Conservation (phyloP, 64 coral and sea anemone species). For the Anthopleura sola region DNA sequence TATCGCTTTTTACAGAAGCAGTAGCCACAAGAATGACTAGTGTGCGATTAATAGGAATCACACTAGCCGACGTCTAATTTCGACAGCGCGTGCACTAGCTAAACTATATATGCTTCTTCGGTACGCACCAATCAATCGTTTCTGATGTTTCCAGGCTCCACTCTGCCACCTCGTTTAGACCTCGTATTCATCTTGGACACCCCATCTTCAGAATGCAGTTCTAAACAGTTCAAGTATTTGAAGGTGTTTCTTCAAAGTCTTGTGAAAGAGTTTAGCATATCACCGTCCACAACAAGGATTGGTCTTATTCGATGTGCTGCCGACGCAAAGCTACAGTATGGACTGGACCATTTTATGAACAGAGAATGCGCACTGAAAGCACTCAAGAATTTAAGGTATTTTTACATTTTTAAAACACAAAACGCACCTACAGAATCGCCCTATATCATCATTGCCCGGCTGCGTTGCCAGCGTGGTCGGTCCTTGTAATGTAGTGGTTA, state of each 20-base stretch:
- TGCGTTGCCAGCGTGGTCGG: no score
- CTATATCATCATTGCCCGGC: no score
- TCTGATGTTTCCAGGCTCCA: background rate
- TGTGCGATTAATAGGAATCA: no score
- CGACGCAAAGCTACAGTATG: background rate
- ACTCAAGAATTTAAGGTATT: background rate
- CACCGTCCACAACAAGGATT: slow-evolving; percentile 24
- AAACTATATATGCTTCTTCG: no score
- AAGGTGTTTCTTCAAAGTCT: background rate
- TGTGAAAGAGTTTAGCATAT: slow-evolving; percentile 11
- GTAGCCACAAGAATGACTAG: no score
- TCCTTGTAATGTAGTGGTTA: no score
- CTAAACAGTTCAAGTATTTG: background rate
- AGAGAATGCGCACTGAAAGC: slow-evolving; percentile 9
- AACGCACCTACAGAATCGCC: no score
- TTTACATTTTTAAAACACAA: background rate
- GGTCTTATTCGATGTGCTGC: slow-evolving; percentile 4
- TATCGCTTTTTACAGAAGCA: no score
- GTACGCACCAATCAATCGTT: background rate
- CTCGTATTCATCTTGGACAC: slow-evolving; percentile 7
- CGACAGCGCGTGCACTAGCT: no score
- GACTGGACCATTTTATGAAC: slow-evolving; percentile 1
- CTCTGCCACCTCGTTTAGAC: slow-evolving; percentile 21
- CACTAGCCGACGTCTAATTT: no score
- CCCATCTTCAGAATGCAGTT: background rate